These are phyloP conservation scores for Trypoxylus dichotomus DNA, from an alignment of 1,140 invertebrate genomes.

Conservation along the genomic window DNA sequence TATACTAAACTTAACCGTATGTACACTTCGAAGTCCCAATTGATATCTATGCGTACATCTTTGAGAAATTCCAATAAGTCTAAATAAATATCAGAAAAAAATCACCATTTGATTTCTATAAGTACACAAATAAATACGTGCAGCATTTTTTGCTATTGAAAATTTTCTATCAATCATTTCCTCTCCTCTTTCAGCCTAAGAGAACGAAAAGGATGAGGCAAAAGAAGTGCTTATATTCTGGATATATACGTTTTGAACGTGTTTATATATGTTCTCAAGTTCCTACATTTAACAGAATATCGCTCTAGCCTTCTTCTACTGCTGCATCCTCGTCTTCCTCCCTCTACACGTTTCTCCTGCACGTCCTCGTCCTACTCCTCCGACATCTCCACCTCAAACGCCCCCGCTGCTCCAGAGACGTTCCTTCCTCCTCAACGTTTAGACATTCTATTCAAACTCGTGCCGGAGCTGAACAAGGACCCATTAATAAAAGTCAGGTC, in stretches of 20 bases:
- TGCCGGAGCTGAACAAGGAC: constrained; percentile 14
- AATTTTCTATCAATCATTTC: background rate
- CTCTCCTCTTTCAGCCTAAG: background rate
- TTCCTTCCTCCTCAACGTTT: constrained; percentile 18
- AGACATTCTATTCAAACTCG: constrained; percentile 19
- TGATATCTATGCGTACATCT: background rate
- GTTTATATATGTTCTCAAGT: background rate
- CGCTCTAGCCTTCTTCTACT: background rate
- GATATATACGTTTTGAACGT: background rate
- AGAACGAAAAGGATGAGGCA: background rate
- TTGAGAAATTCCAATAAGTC: background rate
- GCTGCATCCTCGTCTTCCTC: background rate
- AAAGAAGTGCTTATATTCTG: background rate
- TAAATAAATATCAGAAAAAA: background rate
- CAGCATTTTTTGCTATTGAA: background rate
- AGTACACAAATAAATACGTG: constrained; percentile 21
- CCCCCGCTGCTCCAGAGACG: background rate
- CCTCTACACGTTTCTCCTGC: background rate
- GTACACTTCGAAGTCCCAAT: too few species aligned
- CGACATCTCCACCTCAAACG: background rate
- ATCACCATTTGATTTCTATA: background rate
- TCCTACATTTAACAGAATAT: background rate
- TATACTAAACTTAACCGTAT: too few species aligned
- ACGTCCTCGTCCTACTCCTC: background rate
- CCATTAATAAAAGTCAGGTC: constrained; percentile 21